Evolutionary conservation across 2,888 invertebrate species (phyloP), one percentile per base, ranked within the genome.

Genomic region (Phorcus lineatus): DNA sequence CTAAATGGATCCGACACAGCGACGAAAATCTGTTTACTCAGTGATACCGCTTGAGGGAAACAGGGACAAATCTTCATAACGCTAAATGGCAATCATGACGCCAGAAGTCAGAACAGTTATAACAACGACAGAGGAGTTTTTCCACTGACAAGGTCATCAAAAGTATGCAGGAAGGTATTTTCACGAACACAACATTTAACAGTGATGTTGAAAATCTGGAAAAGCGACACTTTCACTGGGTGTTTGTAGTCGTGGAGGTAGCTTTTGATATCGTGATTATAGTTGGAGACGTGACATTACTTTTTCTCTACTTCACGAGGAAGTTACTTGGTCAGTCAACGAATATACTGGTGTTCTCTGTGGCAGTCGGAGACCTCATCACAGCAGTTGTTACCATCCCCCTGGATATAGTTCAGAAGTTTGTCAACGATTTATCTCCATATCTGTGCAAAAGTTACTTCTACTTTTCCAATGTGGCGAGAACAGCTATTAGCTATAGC

Each of bases 291-390:
- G 81, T 87, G 28, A 83, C 80, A 28, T 82, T 89, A 52, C 78
- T 89, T 53, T 84, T 89, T 77, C 80, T 89, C 76, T 87, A 87
- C 81, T 88, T 87, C 78, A 84, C 87, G 31, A 80, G 88, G 74
- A 86, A 87, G 70, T 83, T 90, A 31, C 82, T 90, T 31, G 90
- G 90, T 19, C 83, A 89, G 78, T 88, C 89, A 77, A 89, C 89
- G 36, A 90, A 90, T 79, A 89, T 90, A 66, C 87, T 90, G 74
- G 88, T 90, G 31, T 90, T 90, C 80, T 90, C 90, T 0, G 83
- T 90, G 24, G 88, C 89, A 16, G 86, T 88, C 76, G 88, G 89
- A 0, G 90, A 90, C 78, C 83, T 87, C 2, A 78, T 90, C 17
- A 84, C 86, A 6, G 88, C 85, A 17, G 54, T 84, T 1, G 36